Base-by-base conservation (phyloP, 2,888 invertebrate genomes). In the Eilema sororculum region DNA sequence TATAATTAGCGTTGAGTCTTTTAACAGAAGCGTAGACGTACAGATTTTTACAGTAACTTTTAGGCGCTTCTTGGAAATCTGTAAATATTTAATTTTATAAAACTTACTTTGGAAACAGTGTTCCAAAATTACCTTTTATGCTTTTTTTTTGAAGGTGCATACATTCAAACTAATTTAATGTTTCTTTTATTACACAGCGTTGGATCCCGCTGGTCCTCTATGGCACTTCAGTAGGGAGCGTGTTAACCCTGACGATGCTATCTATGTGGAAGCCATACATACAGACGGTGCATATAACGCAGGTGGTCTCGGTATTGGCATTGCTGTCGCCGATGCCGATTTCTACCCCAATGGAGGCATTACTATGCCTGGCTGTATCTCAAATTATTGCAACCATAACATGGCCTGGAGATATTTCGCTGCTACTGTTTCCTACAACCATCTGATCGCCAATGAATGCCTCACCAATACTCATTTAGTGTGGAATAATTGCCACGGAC, bases 311-410 rank as follows among this genome's bases (percentile, higher is more conserved):
- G 96, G 83, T 81, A 96, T 93, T 52, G 96, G 96, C 0, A 84
- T 88, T 3, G 84, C 93, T 9, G 87, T 96, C 4, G 96, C 93
- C 0, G 88, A 96, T 69, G 96, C 87, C 2, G 96, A 96, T 85
- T 96, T 96, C 86, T 96, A 95, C 93, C 96, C 96, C 28, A 96
- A 96, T 76, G 94, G 95, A 60, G 96, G 96, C 0, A 89, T 78
- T 67, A 86, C 84, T n/a, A 91, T 92, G 67, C 92, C 93, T 2
- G 92, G 90, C 2, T 94, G 93, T 67, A 1, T 86, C 0, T 84
- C 86, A 8, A 87, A 79, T 59, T 25, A 91, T 3, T 93, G 93
- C 78, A 84, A 90, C 74, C 93, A 93, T 74, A 89, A 92, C 69
- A 89, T 90, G 9, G 89, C 93, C 9, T 92, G 89, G 88, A 87